A percentile compares a stretch with the other conserved stretches of the same genome.
Conservation (phyloP, 1,140 invertebrate species). For the Amyelois transitella region DNA sequence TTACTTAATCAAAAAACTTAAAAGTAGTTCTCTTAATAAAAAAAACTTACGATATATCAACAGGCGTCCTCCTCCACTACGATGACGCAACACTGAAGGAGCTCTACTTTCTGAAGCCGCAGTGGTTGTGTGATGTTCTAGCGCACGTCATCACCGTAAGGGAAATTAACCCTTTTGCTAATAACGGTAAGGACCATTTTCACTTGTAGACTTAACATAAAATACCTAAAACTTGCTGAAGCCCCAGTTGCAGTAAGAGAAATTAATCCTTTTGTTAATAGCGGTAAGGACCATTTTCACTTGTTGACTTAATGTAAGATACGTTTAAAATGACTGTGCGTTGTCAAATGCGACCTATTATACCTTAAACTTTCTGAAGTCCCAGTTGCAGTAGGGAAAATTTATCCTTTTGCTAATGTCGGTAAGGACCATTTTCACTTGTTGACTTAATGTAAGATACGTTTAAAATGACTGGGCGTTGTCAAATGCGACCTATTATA, state of each 20-base stretch:
- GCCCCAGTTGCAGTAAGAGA: constrained; percentile 98
- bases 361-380: constrained; percentile 97
- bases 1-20: too few species aligned
- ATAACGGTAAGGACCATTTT: constrained; percentile 76
- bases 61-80: constrained; percentile 96
- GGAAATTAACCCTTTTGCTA: constrained; percentile 96
- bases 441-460: too few species aligned
- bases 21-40: not conserved
- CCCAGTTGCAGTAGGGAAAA: constrained; percentile 98
- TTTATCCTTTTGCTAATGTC: constrained; percentile 94
- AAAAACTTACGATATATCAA: not conserved
- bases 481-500: too few species aligned
- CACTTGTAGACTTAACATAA: not conserved
- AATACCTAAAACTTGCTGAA: constrained; percentile 97
- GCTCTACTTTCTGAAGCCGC: constrained; percentile 96
- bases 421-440: constrained; percentile 52
- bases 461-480: too few species aligned
- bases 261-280: constrained; percentile 95
- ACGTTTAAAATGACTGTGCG: too few species aligned
- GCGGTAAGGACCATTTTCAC: constrained; percentile 65
- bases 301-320: not conserved
- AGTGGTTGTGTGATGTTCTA: constrained; percentile 98
- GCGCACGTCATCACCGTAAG: constrained; percentile 96
- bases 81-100: constrained; percentile 97
- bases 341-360: too few species aligned